Evolutionary conservation across 2,888 invertebrate species (phyloP).

Genomic region (Rhagonycha fulva): DNA sequence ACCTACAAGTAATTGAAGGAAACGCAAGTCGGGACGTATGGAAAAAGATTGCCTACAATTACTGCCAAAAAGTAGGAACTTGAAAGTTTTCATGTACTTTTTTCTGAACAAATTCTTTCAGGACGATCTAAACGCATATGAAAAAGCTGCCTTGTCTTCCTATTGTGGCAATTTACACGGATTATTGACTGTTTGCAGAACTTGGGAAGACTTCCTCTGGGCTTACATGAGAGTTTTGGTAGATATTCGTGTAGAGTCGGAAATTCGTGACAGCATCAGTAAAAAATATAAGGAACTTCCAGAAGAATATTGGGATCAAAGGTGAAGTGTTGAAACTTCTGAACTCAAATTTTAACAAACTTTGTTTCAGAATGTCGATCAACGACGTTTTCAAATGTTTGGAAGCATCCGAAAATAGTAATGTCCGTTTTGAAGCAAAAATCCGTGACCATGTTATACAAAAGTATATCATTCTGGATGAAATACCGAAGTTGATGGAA

Average conservation of each 20-base stretch:
- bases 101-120: conserved; percentile 33
- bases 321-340: conserved; percentile 40
- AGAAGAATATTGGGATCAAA: conserved; percentile 69
- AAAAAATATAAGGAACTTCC: conserved; percentile 63
- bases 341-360: not conserved
- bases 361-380: conserved; percentile 62
- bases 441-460: conserved; percentile 78
- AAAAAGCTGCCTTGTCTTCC: conserved; percentile 74
- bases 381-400: conserved; percentile 72
- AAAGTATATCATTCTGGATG: conserved; percentile 82
- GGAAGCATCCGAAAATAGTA: conserved; percentile 62
- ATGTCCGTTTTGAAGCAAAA: conserved; percentile 63
- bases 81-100: not conserved
- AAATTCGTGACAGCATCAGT: conserved; percentile 65
- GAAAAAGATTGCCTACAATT: conserved; percentile 74
- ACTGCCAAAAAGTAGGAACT: conserved; percentile 44
- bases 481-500: conserved; percentile 73
- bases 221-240: conserved; percentile 81
- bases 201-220: conserved; percentile 92
- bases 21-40: conserved; percentile 81
- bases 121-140: conserved; percentile 61
- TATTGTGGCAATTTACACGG: conserved; percentile 83
- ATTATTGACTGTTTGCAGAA: conserved; percentile 74
- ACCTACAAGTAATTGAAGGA: conserved; percentile 63
- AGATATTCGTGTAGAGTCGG: conserved; percentile 83